These are phyloP conservation scores for Trachelus troglodyta DNA, from an alignment of 2,888 invertebrate genomes.

Conservation along the genomic window DNA sequence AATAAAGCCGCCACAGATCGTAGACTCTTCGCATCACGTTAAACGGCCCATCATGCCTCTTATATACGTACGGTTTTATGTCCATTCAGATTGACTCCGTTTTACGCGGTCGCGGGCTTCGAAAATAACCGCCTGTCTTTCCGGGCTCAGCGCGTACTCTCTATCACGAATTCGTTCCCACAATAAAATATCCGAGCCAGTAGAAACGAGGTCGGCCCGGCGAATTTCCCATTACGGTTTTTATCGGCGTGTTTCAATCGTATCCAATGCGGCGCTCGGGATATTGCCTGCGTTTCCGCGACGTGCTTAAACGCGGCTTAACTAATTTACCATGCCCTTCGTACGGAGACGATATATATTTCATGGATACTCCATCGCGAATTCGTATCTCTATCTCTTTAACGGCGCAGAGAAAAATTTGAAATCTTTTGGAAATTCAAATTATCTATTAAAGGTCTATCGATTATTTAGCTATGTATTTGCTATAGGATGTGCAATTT, in stretches of 20 bases:
- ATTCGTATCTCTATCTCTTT: not conserved
- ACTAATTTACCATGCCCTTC: not conserved
- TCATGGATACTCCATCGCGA: not conserved
- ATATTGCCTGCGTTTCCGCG: constrained; percentile 5
- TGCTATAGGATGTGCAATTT: not conserved
- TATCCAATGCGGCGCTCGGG: not conserved
- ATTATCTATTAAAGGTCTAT: not conserved
- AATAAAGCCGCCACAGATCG: not conserved
- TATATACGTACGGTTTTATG: not conserved
- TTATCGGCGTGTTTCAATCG: not conserved
- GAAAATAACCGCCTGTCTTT: not conserved
- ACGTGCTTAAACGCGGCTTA: not conserved
- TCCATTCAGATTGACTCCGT: not conserved
- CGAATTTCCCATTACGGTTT: not conserved
- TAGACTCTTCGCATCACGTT: not conserved
- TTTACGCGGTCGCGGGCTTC: not conserved
- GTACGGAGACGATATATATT: not conserved
- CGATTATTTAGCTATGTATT: not conserved
- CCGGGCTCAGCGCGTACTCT: not conserved
- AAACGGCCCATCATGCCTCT: not conserved
- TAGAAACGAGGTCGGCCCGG: not conserved
- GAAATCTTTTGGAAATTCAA: not conserved
- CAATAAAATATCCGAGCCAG: constrained; percentile 1
- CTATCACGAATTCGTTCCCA: not conserved
- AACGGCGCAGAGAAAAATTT: not conserved